Evolutionary conservation across 2,888 invertebrate genomes (phyloP).

Genomic region (Cosmia pyralina): DNA sequence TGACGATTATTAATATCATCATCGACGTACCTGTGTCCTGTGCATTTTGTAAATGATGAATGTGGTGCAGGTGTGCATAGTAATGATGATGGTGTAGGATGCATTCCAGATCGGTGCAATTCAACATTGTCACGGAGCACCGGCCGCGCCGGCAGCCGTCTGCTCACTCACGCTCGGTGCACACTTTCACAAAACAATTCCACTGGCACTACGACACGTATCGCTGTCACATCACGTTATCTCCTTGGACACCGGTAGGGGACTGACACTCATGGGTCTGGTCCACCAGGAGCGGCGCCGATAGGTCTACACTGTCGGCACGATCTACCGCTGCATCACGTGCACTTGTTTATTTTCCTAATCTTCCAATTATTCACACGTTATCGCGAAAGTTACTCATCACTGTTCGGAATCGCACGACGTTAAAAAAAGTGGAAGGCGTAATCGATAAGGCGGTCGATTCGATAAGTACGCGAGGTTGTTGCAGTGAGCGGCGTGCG

Average conservation of each 20-base stretch:
- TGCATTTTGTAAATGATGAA: constrained; percentile 92
- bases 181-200: constrained; percentile 90
- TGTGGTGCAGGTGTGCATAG: constrained; percentile 93
- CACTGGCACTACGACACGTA: constrained; percentile 85
- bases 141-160: constrained; percentile 78
- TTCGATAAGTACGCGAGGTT: constrained; percentile 74
- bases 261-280: constrained; percentile 76
- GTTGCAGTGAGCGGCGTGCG: constrained; percentile 83
- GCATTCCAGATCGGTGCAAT: constrained; percentile 94
- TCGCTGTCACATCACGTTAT: constrained; percentile 90
- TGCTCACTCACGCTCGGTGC: constrained; percentile 85
- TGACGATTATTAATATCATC: constrained; percentile 52
- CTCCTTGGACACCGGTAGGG: constrained; percentile 80
- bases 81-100: constrained; percentile 94
- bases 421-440: constrained; percentile 73
- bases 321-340: constrained; percentile 75
- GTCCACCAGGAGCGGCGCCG: constrained; percentile 80
- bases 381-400: constrained; percentile 74
- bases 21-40: constrained; percentile 90
- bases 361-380: constrained; percentile 74
- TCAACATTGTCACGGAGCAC: constrained; percentile 91
- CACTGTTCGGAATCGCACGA: constrained; percentile 77
- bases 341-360: constrained; percentile 75
- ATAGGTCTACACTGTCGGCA: constrained; percentile 80
- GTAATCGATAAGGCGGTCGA: constrained; percentile 82